Evolutionary conservation across 2,888 invertebrate genomes (phyloP).

Genomic region (Lycia hirtaria): DNA sequence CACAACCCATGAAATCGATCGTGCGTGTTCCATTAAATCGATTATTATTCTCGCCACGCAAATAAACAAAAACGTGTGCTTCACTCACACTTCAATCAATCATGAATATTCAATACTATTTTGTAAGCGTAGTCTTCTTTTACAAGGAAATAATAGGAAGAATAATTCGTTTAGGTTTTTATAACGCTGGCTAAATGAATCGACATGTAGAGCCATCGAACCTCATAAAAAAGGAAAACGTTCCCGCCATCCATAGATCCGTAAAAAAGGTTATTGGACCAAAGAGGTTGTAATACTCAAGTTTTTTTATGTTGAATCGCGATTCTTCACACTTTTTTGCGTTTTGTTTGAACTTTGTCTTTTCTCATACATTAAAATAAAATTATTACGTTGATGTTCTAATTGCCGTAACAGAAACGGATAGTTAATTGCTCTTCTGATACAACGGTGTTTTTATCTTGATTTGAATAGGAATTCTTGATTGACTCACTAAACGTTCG

Average conservation of each 20-base stretch:
- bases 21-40: conserved; percentile 42
- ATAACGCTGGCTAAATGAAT: background rate
- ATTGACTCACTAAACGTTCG: conserved; percentile 10
- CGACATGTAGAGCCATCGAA: background rate
- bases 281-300: conserved; percentile 8
- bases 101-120: conserved; percentile 18
- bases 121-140: background rate
- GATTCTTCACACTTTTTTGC: conserved; percentile 21
- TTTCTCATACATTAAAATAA: conserved; percentile 20
- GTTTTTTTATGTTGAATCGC: conserved; percentile 11
- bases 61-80: conserved; percentile 44
- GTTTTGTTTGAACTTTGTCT: conserved; percentile 11
- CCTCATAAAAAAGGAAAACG: background rate
- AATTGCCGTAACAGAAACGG: conserved; percentile 25
- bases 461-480: conserved; percentile 16
- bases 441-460: conserved; percentile 13
- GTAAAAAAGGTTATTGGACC: background rate
- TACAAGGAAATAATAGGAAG: background rate
- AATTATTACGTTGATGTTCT: conserved; percentile 23
- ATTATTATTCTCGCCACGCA: conserved; percentile 34
- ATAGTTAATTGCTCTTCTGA: conserved; percentile 18
- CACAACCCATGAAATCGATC: conserved; percentile 37
- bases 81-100: background rate
- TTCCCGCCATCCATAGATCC: background rate
- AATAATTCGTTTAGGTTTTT: background rate